Evolutionary conservation across 2,888 invertebrate genomes (phyloP).

Genomic region (Strigamia maritima): DNA sequence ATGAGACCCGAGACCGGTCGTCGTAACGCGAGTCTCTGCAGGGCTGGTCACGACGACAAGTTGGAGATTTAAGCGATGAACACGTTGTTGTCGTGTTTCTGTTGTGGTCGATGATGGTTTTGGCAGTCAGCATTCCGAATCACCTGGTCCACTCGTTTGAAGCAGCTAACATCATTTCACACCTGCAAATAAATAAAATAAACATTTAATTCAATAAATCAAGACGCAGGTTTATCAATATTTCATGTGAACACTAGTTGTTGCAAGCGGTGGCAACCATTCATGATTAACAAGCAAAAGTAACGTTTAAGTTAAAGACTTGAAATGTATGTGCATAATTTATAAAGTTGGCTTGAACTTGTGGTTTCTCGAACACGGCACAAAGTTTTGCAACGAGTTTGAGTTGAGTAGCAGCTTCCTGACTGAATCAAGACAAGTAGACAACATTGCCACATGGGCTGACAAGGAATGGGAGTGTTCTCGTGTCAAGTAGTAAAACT

Average conservation of each 20-base stretch:
- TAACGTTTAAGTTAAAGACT: not conserved
- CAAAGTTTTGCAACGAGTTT: slow-evolving; percentile 1
- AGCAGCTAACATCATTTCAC: not conserved
- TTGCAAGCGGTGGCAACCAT: not conserved
- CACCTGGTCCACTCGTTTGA: not conserved
- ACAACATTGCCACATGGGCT: not conserved
- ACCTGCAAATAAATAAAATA: not conserved
- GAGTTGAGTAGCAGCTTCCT: not conserved
- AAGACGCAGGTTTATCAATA: not conserved
- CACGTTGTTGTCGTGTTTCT: slow-evolving; percentile 21
- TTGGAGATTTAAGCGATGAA: not conserved
- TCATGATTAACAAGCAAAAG: not conserved
- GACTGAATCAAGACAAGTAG: not conserved
- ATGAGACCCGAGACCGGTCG: slow-evolving; percentile 18
- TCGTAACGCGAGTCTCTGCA: not conserved
- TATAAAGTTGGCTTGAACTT: not conserved
- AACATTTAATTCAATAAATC: not conserved
- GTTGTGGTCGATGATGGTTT: not conserved
- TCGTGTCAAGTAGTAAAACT: slow-evolving; percentile 20
- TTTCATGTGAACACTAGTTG: no score
- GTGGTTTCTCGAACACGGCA: not conserved
- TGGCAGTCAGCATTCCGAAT: slow-evolving; percentile 5
- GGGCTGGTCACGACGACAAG: not conserved
- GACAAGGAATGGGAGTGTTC: slow-evolving; percentile 17
- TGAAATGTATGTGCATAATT: not conserved